Percentiles rank a stretch among this genome's conserved stretches.
Evolutionary conservation across 2,888 invertebrate species (phyloP).

Genomic region (Apamea anceps): DNA sequence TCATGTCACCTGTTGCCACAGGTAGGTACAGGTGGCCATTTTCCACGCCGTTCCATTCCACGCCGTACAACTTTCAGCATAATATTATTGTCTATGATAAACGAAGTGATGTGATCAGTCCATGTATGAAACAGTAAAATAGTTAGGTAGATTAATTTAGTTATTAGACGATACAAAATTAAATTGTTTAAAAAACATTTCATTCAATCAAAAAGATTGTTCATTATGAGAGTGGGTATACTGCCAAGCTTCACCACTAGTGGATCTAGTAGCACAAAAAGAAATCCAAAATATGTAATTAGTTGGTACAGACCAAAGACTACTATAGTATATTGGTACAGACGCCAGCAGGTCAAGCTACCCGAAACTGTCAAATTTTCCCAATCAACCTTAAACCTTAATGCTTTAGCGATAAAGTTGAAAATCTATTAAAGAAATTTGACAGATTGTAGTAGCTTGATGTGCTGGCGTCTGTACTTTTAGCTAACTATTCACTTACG

Average conservation of each 20-base stretch:
- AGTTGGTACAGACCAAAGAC: too few relatives aligned
- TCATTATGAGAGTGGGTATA: not conserved
- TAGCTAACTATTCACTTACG: too few relatives aligned
- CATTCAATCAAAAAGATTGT: too few relatives aligned
- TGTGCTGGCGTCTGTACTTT: too few relatives aligned
- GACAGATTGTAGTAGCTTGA: too few relatives aligned
- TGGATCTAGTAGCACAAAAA: not conserved
- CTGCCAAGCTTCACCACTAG: not conserved
- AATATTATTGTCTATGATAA: not conserved
- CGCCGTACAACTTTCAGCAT: not conserved
- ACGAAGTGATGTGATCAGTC: not conserved
- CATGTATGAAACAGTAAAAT: not conserved
- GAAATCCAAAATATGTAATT: not conserved
- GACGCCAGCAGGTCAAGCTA: too few relatives aligned
- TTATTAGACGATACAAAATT: not conserved
- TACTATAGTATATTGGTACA: too few relatives aligned
- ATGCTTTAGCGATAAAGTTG: too few relatives aligned
- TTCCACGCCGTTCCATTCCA: not conserved
- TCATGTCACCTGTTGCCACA: slow-evolving; percentile 13
- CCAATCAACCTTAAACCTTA: too few relatives aligned
- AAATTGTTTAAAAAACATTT: not conserved
- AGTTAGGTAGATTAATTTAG: not conserved
- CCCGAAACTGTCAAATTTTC: too few relatives aligned
- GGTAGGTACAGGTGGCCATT: not conserved
- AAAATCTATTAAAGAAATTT: too few relatives aligned